phyloP scores from a whole-genome alignment of 2,797 vertebrate species.

The Acipenser transmontanus region DNA sequence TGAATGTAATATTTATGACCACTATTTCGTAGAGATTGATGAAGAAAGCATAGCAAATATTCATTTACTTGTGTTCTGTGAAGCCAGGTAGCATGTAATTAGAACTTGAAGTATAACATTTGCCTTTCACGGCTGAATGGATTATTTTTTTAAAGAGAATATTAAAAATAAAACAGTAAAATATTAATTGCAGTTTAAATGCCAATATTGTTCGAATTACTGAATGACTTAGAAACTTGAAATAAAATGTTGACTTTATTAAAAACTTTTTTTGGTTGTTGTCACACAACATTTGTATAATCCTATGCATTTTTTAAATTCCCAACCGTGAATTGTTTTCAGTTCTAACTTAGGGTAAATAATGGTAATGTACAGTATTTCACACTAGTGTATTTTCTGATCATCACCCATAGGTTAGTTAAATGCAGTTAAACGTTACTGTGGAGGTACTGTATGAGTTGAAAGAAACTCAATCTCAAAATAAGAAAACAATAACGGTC shows the following conservation, averaged over 20 bases:
- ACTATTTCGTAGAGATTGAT: slow-evolving; percentile 43
- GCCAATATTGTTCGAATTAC: background rate
- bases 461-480: too few species aligned
- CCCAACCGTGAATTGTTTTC: background rate
- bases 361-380: too few species aligned
- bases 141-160: background rate
- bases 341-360: background rate
- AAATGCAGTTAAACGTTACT: too few species aligned
- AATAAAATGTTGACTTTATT: background rate
- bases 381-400: too few species aligned
- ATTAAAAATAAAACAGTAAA: background rate
- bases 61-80: slow-evolving; percentile 32
- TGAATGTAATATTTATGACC: slow-evolving; percentile 17
- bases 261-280: background rate
- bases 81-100: slow-evolving; percentile 59
- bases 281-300: background rate
- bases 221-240: slow-evolving; percentile 3
- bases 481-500: too few species aligned
- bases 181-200: background rate
- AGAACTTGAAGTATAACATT: slow-evolving; percentile 42
- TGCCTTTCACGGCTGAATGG: slow-evolving; percentile 15
- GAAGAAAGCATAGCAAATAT: slow-evolving; percentile 34
- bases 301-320: slow-evolving; percentile 5
- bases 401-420: too few species aligned
- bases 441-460: too few species aligned